phyloP scores from a whole-genome alignment of 2,797 vertebrate genomes.

The Potorous gilbertii region DNA sequence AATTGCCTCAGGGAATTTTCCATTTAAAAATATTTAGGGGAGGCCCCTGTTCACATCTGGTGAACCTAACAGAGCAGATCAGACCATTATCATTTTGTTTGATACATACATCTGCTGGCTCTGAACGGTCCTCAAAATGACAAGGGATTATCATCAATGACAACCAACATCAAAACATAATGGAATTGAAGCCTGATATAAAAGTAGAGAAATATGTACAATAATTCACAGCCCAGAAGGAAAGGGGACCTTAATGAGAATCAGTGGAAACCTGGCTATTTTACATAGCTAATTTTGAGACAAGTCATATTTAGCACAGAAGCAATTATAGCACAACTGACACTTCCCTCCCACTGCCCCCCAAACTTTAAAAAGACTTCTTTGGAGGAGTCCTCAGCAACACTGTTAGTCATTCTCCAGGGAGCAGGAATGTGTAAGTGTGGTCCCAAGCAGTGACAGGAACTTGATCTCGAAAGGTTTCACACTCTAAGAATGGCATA shows the following conservation, averaged over 20 bases:
- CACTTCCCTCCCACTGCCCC: slow-evolving; percentile 63
- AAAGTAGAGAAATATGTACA: slow-evolving; percentile 80
- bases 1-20: slow-evolving; percentile 64
- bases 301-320: slow-evolving; percentile 74
- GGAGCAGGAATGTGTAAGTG: slow-evolving; percentile 59
- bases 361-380: slow-evolving; percentile 40
- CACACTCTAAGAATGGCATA: slow-evolving; percentile 81
- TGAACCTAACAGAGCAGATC: slow-evolving; percentile 74
- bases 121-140: slow-evolving; percentile 61
- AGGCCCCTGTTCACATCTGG: slow-evolving; percentile 69
- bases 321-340: slow-evolving; percentile 75
- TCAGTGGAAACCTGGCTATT: slow-evolving; percentile 67
- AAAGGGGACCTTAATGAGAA: slow-evolving; percentile 64
- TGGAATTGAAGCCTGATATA: slow-evolving; percentile 73
- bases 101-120: slow-evolving; percentile 52
- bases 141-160: slow-evolving; percentile 69
- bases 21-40: slow-evolving; percentile 45
- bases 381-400: slow-evolving; percentile 49
- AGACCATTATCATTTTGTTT: background rate
- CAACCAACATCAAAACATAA: slow-evolving; percentile 75
- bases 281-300: slow-evolving; percentile 76
- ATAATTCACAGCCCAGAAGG: slow-evolving; percentile 73
- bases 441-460: slow-evolving; percentile 61
- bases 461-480: slow-evolving; percentile 22
- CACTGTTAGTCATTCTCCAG: slow-evolving; percentile 61